These are phyloP conservation scores for Octomys mimax DNA, from an alignment of 2,797 vertebrate species.

Conservation along the genomic window DNA sequence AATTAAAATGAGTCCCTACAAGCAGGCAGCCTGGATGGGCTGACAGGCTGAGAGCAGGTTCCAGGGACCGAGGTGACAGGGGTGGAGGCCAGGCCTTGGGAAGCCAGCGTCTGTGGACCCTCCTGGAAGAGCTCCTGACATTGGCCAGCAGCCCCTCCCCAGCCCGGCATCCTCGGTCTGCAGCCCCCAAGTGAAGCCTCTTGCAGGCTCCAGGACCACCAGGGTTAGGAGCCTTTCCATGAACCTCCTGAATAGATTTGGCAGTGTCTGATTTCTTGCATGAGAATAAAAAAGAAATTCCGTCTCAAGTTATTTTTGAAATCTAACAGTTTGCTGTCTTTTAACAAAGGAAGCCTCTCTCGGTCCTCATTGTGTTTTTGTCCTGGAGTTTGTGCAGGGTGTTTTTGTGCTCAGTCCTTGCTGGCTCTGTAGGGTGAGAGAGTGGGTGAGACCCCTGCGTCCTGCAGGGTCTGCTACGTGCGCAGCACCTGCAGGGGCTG, in stretches of 20 bases:
- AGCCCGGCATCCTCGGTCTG: not conserved
- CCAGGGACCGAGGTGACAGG: not conserved
- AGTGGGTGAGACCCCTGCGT: not conserved
- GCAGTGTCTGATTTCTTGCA: slow-evolving; percentile 77
- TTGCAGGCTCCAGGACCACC: not conserved
- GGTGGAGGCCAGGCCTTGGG: not conserved
- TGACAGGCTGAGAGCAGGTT: slow-evolving; percentile 58
- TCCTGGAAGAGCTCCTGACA: not conserved
- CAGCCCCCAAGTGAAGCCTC: not conserved
- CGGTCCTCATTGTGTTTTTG: slow-evolving; percentile 44
- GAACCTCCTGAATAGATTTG: slow-evolving; percentile 78
- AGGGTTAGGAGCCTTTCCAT: slow-evolving; percentile 64
- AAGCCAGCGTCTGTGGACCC: not conserved
- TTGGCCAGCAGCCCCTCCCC: not conserved
- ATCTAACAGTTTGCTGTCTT: slow-evolving; percentile 81
- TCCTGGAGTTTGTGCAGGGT: not conserved
- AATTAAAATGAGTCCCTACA: slow-evolving; percentile 87
- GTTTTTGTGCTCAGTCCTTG: not conserved
- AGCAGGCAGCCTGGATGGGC: slow-evolving; percentile 65
- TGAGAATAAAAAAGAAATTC: slow-evolving; percentile 81
- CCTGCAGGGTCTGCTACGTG: too few relatives aligned
- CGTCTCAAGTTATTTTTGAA: slow-evolving; percentile 82
- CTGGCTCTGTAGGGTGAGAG: rapidly evolving
- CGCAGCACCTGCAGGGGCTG: not conserved
- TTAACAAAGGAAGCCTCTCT: slow-evolving; percentile 80